A percentile compares a stretch with the other conserved stretches of the same genome.
phyloP scores from a whole-genome alignment of 2,888 invertebrate species.

The Dioctria linearis region DNA sequence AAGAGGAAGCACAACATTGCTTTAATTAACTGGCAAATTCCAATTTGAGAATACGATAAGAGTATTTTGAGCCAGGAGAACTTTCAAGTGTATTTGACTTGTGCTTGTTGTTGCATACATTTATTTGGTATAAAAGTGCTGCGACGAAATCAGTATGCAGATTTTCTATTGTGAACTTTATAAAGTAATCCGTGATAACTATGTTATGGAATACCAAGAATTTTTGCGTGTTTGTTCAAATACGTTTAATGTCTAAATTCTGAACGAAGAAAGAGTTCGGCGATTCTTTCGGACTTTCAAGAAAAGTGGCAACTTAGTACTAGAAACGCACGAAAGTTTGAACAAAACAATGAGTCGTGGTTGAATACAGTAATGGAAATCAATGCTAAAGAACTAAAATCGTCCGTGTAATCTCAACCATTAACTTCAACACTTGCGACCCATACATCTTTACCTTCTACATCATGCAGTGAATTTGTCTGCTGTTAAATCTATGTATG shows the following conservation, averaged over 20 bases:
- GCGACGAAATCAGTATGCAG: neutral
- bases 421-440: too few relatives aligned
- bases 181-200: neutral
- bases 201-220: neutral
- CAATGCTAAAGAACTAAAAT: too few relatives aligned
- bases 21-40: neutral
- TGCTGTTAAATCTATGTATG: too few relatives aligned
- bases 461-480: too few relatives aligned
- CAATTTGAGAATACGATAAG: neutral
- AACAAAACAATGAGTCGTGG: too few relatives aligned
- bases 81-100: neutral
- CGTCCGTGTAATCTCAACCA: too few relatives aligned
- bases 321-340: too few relatives aligned
- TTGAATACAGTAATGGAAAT: too few relatives aligned
- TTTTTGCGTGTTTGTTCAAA: neutral
- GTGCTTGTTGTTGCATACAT: neutral
- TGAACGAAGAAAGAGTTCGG: neutral
- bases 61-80: slow-evolving; percentile 1
- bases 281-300: too few relatives aligned
- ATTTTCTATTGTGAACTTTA: neutral
- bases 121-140: too few relatives aligned
- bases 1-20: neutral
- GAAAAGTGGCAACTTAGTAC: too few relatives aligned
- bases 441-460: too few relatives aligned
- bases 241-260: neutral